Evolutionary conservation across 2,797 vertebrate genomes (phyloP), one percentile per base, ranked within the genome.

Genomic region (Hybognathus amarus): DNA sequence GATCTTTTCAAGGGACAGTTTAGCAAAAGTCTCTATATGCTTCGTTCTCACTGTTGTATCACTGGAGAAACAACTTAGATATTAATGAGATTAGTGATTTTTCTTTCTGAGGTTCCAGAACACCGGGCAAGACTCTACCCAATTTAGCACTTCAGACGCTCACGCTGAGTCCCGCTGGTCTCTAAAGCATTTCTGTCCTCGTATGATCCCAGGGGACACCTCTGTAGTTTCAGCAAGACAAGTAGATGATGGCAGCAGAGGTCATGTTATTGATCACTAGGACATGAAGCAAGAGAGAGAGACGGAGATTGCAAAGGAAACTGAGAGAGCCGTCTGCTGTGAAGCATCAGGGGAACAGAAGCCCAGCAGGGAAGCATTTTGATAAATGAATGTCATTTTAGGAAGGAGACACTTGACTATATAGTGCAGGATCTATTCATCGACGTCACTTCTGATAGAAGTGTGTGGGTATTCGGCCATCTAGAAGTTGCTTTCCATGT

Each of bases 231-330:
- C 64, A 67, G 61, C 5, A 30, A 27, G 70, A 83, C 47, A 77
- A 56, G 73, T 77, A 69, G 50, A 68, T 59, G 73, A 69, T 68
- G 47, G 73, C 64, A 59, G 47, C 38, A 61, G 81, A 83, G 81
- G 81, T 68, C 73, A 47, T 77, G 81, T 67, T 77, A 83, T 83
- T 83, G 81, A 83, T 83, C 81, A 83, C 36, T 0, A 47, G 50
- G 40, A 73, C 45, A 84, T 38, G 6, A 2, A 78, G 54, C 33
- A 52, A 24, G 36, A 17, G 70, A 27, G 77, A 69, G 79, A 68
- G 59, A 24, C 36, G 7, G 64, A 73, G 73, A 77, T 27, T 2
- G 84, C 68, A 78, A 81, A 83, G 73, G 69, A 86, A 75, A 59
- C 71, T 17, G 67, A 80, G 71, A 82, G 77, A 77, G 78, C 73